Evolutionary conservation across 1,140 invertebrate species (phyloP), one percentile per base, ranked within the genome.

Genomic region (Megathymus violae): DNA sequence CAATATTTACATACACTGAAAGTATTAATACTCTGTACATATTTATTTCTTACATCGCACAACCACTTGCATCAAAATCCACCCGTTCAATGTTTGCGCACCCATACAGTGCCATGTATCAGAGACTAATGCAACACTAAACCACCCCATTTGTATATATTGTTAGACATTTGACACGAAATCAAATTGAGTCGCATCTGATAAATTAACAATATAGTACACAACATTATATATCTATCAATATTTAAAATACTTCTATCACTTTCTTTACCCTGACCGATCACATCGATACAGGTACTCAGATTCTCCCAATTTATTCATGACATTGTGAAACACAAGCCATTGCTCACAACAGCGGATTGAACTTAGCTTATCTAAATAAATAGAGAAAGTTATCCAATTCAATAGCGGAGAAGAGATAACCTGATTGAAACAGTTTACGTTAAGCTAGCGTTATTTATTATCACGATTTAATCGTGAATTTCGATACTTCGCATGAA

Each of bases 291-390:
- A 44, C 9, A 44, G 13, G 14, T 56, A 31, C 19, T 15, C 22
- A 5, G 52, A 56, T 11, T 38, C 52, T 48, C 54, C 25, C 54
- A 59, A 46, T 46, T 22, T 46, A 59, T 31, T 36, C 41, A 36
- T 31, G 27, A 22, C 50, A 40, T 11, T 16, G 1, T 46, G 27
- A 59, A 59, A 59, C 34, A 59, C 27, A 31, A 10, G 41, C 54
- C 25, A 34, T 34, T 59, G 10, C 43, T 46, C 13, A 15, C 41
- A 59, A 59, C 54, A 46, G 16, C 54, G 15, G 22, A 36, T 59
- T 59, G 3, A 59, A 44, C 25, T 59, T 58, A 58, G 11, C 40
- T 58, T 58, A 59, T 46, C 16, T 46, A 56, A 56, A 56, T 43
- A 41, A 56, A 43, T 31, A 56, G 40, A 56, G 52, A 56, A 56